Evolutionary conservation across 2,113 vertebrate species (phyloP).

Genomic region (Scopus umbretta): DNA sequence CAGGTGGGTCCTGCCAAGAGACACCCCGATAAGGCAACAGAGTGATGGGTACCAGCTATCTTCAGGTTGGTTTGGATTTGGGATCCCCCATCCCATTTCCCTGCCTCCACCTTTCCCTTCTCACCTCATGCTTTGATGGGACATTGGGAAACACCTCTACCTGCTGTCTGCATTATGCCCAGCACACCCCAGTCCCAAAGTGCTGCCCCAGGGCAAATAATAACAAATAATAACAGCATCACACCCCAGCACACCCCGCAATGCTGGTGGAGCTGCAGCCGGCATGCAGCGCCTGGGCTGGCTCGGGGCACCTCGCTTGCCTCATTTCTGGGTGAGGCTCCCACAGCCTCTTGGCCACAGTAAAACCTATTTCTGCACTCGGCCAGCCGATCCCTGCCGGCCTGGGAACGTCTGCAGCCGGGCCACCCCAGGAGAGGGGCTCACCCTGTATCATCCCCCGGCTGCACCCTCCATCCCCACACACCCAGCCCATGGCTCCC

Average conservation of each 20-base stretch:
- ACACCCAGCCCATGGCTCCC: neutral
- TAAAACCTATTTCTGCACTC: neutral
- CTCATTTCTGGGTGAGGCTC: neutral
- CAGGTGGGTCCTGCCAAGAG: neutral
- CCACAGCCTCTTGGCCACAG: neutral
- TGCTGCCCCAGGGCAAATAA: neutral
- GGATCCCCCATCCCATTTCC: neutral
- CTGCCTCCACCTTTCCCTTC: neutral
- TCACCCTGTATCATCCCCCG: accelerated
- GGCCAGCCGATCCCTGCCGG: neutral
- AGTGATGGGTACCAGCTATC: neutral
- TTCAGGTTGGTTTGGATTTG: neutral
- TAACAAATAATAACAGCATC: neutral
- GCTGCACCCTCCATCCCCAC: accelerated
- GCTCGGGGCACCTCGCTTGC: accelerated
- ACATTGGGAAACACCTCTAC: neutral
- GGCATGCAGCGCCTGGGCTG: neutral
- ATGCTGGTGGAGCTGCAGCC: neutral
- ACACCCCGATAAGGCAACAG: neutral
- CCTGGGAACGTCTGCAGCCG: neutral
- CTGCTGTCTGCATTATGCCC: neutral
- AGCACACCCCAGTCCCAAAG: neutral
- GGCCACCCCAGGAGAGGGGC: neutral
- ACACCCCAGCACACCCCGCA: neutral
- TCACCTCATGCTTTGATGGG: neutral